Conservation (phyloP, 64 coral and sea anemone species). For the Acropora tenuis region DNA sequence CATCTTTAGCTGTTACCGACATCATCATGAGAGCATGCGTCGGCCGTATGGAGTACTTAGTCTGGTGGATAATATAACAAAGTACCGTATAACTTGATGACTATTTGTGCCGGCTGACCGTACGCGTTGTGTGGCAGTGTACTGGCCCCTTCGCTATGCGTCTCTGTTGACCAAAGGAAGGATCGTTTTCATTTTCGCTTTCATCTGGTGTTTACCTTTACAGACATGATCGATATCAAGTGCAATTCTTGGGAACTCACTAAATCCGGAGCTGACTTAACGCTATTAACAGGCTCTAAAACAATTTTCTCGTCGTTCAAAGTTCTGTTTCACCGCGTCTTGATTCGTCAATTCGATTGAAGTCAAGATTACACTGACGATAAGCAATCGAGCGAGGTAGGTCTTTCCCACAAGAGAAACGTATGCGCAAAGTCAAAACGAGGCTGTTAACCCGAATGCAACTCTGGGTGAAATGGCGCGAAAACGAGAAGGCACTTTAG, state of each 20-base stretch:
- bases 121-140: constrained; percentile 59
- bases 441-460: neutral
- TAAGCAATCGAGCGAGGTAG: neutral
- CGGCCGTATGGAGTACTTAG: neutral
- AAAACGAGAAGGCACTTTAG: constrained; percentile 2
- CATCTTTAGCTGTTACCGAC: constrained; percentile 58
- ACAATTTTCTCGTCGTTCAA: constrained; percentile 44
- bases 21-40: constrained; percentile 62
- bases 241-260: constrained; percentile 47
- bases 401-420: neutral
- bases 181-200: constrained; percentile 31
- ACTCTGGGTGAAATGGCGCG: neutral
- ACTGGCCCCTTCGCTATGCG: constrained; percentile 55
- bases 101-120: constrained; percentile 55
- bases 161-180: constrained; percentile 37
- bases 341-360: constrained; percentile 36
- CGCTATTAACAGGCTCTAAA: constrained; percentile 49
- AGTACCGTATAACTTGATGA: constrained; percentile 53
- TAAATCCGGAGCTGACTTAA: neutral
- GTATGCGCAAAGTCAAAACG: neutral
- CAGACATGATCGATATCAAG: constrained; percentile 12
- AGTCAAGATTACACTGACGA: constrained; percentile 45
- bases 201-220: constrained; percentile 36
- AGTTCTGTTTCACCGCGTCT: constrained; percentile 11
- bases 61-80: constrained; percentile 61